Evolutionary conservation across 2,888 invertebrate species (phyloP).

Genomic region (Drosophila bunnanda): DNA sequence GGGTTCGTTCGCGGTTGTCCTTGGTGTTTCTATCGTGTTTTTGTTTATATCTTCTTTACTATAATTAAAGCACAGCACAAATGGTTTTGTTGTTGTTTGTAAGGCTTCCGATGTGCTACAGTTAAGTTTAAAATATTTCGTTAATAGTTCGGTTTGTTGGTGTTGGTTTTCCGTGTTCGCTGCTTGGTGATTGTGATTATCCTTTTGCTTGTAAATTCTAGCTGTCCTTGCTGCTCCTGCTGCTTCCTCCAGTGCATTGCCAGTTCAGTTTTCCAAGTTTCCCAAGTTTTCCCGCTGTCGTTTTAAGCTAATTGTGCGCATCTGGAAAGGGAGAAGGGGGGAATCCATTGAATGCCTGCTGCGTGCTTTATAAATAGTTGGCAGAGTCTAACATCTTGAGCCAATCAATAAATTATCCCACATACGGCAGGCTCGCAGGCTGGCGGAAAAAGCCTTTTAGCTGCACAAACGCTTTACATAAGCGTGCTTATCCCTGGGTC

Average conservation of each 20-base stretch:
- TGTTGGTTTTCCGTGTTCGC: slow-evolving; percentile 45
- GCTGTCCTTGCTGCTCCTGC: slow-evolving; percentile 31
- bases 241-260: slow-evolving; percentile 14
- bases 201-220: slow-evolving; percentile 78
- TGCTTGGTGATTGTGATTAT: slow-evolving; percentile 74
- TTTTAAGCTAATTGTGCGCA: slow-evolving; percentile 76
- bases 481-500: slow-evolving; percentile 64
- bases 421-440: slow-evolving; percentile 29
- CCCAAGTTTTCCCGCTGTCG: slow-evolving; percentile 37
- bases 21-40: slow-evolving; percentile 13
- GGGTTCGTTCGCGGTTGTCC: slow-evolving; percentile 20
- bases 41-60: slow-evolving; percentile 19
- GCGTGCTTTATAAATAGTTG: slow-evolving; percentile 29
- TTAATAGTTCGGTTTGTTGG: slow-evolving; percentile 29
- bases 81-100: slow-evolving; percentile 53
- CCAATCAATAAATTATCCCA: slow-evolving; percentile 61
- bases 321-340: slow-evolving; percentile 44
- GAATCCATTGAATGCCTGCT: slow-evolving; percentile 18
- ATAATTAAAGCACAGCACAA: slow-evolving; percentile 75
- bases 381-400: slow-evolving; percentile 17
- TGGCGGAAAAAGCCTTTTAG: slow-evolving; percentile 63
- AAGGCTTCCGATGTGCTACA: slow-evolving; percentile 75
- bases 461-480: slow-evolving; percentile 73
- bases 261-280: too few relatives aligned
- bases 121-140: slow-evolving; percentile 49